Conservation (phyloP, 2,797 vertebrate genomes). For the Notolabrus celidotus region DNA sequence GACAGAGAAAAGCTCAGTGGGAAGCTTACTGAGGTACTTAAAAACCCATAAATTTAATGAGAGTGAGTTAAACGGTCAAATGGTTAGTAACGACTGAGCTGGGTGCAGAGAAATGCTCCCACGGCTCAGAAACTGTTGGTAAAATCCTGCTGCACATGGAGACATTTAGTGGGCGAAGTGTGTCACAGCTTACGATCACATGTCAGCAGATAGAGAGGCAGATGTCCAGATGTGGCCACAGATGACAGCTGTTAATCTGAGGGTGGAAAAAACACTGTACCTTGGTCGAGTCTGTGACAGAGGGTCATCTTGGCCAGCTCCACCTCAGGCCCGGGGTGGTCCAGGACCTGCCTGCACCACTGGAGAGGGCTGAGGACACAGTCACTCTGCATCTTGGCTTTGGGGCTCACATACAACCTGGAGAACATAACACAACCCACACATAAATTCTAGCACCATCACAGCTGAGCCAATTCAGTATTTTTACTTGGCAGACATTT, state of each 20-base stretch:
- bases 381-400: constrained; percentile 82
- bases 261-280: constrained; percentile 78
- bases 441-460: constrained; percentile 6
- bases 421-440: constrained; percentile 12
- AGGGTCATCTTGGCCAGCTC: constrained; percentile 94
- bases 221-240: constrained; percentile 50
- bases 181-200: constrained; percentile 60
- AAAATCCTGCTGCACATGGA: constrained; percentile 55
- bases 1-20: constrained; percentile 39
- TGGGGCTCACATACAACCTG: constrained; percentile 93
- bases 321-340: constrained; percentile 94
- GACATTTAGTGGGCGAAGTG: constrained; percentile 25
- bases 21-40: constrained; percentile 33
- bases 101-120: constrained; percentile 30
- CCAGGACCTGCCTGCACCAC: constrained; percentile 96
- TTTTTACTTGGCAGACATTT: no score
- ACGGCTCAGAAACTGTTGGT: constrained; percentile 24
- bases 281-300: constrained; percentile 96
- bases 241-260: constrained; percentile 48
- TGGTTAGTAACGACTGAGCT: background rate
- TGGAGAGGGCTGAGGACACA: constrained; percentile 89
- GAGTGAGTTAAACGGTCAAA: constrained; percentile 22
- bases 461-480: background rate
- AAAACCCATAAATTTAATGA: constrained; percentile 40
- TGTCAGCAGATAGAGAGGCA: constrained; percentile 55